Evolutionary conservation across 1,140 invertebrate species (phyloP), one percentile per base, ranked within the genome.

Genomic region (Hormaphis cornu): DNA sequence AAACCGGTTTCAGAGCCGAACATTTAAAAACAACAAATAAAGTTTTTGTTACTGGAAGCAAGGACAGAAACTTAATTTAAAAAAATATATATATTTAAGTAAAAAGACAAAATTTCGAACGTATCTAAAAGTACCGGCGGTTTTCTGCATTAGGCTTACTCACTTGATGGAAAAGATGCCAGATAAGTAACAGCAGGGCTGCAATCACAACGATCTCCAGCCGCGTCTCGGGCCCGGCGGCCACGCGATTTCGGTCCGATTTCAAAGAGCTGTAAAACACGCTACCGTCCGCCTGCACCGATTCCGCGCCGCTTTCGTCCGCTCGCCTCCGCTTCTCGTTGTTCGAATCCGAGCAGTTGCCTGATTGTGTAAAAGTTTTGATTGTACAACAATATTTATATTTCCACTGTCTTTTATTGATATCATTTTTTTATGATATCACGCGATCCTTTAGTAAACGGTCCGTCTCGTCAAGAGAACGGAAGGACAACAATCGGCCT

Each of bases 121-220:
- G n/a, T n/a, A n/a, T n/a, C n/a, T n/a, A n/a, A n/a, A n/a, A n/a
- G n/a, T n/a, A n/a, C n/a, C n/a, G n/a, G n/a, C n/a, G n/a, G n/a
- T n/a, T n/a, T n/a, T n/a, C n/a, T n/a, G n/a, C n/a, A n/a, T n/a
- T 18, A 30, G 33, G 18, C 22, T 63, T 63, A 46, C 58, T 63
- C 20, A 63, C 58, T 44, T 63, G 37, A 20, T 63, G 5, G 4
- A 44, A 63, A 63, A 44, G 42, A 46, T 63, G 58, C 58, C 58
- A 63, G 16, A 46, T 46, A 22, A 63, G 26, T 63, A 63, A 30
- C n/a, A 63, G 40, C 40, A 63, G n/a, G n/a, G n/a, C 30, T 14
- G 40, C 33, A 7, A 46, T 7, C 18, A 63, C 22, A 30, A 63
- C 24, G 5, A 63, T 30, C 1, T 63, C 58, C 10, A 30, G 9